phyloP scores from a whole-genome alignment of 2,797 vertebrate genomes.

The Phataginus tricuspis region DNA sequence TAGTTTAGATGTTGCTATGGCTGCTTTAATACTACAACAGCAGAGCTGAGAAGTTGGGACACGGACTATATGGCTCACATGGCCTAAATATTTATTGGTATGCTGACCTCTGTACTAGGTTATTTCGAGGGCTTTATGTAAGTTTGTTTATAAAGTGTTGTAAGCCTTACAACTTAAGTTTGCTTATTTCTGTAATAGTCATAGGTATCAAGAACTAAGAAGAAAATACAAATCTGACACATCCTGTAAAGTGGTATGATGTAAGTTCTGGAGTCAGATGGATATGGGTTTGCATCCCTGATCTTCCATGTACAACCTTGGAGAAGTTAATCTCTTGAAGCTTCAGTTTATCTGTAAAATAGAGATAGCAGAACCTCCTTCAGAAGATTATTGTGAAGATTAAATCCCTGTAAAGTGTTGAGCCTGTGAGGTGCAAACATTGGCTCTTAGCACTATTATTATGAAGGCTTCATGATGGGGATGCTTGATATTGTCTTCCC shows the following conservation, averaged over 20 bases:
- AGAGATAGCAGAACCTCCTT: not conserved
- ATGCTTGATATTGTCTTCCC: not conserved
- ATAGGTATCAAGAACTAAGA: not conserved
- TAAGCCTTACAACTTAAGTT: constrained; percentile 22
- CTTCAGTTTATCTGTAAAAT: not conserved
- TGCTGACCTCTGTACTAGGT: not conserved
- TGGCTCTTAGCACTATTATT: not conserved
- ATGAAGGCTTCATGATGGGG: not conserved
- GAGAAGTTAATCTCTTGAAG: not conserved
- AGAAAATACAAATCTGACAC: not conserved
- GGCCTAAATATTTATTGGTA: not conserved
- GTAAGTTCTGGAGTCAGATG: not conserved
- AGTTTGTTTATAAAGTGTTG: not conserved
- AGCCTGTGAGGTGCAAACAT: not conserved
- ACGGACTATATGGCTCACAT: not conserved
- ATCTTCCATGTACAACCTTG: not conserved
- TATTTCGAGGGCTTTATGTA: not conserved
- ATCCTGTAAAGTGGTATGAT: not conserved
- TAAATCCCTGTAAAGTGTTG: not conserved
- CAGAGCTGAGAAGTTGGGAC: not conserved
- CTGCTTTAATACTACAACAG: not conserved
- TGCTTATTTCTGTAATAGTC: constrained; percentile 3
- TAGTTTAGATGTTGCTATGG: not conserved
- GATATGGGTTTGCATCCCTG: not conserved
- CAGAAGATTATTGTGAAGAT: not conserved